Evolutionary conservation across 2,113 vertebrate species (phyloP), one percentile per base, ranked within the genome.

Genomic region (Syrrhaptes paradoxus): DNA sequence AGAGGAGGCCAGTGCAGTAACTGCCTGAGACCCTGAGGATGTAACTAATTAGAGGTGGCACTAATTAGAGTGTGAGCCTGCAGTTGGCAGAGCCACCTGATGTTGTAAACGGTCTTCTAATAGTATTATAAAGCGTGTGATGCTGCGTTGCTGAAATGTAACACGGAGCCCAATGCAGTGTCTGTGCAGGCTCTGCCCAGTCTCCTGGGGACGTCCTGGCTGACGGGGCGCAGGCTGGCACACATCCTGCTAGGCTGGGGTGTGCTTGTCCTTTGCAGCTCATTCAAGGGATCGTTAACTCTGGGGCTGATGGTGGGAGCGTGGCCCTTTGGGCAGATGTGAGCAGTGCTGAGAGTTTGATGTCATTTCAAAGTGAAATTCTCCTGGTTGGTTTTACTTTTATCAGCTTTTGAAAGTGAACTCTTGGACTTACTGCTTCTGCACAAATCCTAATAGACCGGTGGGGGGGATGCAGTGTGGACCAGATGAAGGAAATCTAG

Each of bases 371-470:
- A 95, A 96, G 95, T 0, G 2, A 85, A 78, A 59, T 89, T 43
- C 58, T 89, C 28, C 13, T 57, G 54, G 28, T 61, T 54, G 67
- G 45, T 66, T 46, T 36, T 76, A 58, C 73, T 90, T 87, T 55
- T 79, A 1, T 95, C 87, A 74, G 90, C 71, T 83, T 94, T 92
- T 91, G 73, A 82, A 94, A 92, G 82, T 15, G 54, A 95, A 89
- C 85, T 92, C 52, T 49, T 16, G 87, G 87, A 77, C 79, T 91
- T 88, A 43, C n/a, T 32, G 78, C 88, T 94, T 78, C 70, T 72
- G 49, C 84, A 61, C 88, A 66, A 74, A 84, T 52, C 61, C 46
- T 85, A 78, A 76, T 66, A 85, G 76, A 58, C 28, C 2, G 1
- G 59, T 32, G 89, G 93, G 94, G 71, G 84, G 90, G 36, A 80